Conservation (phyloP, 37 sponge, comb jelly and placozoan species). For the Oopsacas minuta region DNA sequence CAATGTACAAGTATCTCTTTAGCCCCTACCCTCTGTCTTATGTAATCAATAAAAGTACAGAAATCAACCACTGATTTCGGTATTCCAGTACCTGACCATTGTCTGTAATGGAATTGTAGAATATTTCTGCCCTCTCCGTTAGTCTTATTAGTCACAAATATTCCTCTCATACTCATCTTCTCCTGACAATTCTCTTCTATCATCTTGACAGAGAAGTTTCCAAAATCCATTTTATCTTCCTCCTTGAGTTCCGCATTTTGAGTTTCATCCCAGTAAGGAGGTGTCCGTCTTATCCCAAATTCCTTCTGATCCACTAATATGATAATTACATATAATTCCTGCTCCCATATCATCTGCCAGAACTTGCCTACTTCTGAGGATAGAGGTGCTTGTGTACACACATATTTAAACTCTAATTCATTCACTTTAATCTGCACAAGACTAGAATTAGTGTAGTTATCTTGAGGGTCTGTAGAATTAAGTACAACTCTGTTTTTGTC, state of each 20-base stretch:
- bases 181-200: not conserved
- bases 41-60: not conserved
- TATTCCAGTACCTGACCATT: not conserved
- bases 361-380: not conserved
- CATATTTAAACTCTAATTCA: not conserved
- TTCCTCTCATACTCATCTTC: not conserved
- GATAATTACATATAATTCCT: not conserved
- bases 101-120: not conserved
- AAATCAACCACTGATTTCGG: not conserved
- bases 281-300: not conserved
- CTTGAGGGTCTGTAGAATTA: not conserved
- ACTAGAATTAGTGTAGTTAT: not conserved
- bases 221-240: not conserved
- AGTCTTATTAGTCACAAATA: not conserved
- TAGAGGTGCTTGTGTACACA: not conserved
- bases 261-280: not conserved
- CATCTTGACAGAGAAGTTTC: not conserved
- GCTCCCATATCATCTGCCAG: slow-evolving; percentile 13
- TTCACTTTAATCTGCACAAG: not conserved
- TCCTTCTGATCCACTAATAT: slow-evolving; percentile 1
- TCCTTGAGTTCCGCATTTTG: not conserved
- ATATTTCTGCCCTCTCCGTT: not conserved
- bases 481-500: not conserved
- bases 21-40: not conserved
- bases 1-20: not conserved